Conservation (phyloP, 2,113 vertebrate genomes). For the Brachyhypopomus occidentalis region DNA sequence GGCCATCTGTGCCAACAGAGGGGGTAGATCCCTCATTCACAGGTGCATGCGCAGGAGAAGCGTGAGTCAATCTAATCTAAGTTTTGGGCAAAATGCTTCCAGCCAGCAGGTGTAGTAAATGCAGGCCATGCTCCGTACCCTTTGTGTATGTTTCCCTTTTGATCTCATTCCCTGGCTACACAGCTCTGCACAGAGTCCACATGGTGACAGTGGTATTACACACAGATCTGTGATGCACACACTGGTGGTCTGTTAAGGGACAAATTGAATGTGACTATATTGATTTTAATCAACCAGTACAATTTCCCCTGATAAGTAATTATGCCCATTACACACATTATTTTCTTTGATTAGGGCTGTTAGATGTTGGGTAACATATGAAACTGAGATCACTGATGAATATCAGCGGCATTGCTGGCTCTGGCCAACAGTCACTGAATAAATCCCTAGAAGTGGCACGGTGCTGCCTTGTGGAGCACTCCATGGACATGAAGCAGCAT, state of each 20-base stretch:
- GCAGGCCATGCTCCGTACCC: background rate
- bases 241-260: background rate
- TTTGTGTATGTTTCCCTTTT: background rate
- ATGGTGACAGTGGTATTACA: background rate
- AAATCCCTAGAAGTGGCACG: background rate
- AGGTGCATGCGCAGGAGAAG: background rate
- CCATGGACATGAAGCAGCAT: no score
- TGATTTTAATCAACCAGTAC: conserved; percentile 13
- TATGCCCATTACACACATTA: background rate
- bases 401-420: background rate
- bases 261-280: conserved; percentile 9
- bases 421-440: background rate
- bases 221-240: background rate
- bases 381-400: background rate
- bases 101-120: background rate
- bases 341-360: conserved; percentile 12
- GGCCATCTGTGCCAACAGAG: background rate
- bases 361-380: background rate
- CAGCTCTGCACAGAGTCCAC: background rate
- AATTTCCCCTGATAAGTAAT: conserved; percentile 22
- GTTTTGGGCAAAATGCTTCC: background rate
- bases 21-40: conserved; percentile 2
- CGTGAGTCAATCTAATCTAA: background rate
- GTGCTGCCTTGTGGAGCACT: background rate
- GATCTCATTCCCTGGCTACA: background rate